Conservation (phyloP, 2,113 vertebrate species). For the Lasiurus borealis region DNA sequence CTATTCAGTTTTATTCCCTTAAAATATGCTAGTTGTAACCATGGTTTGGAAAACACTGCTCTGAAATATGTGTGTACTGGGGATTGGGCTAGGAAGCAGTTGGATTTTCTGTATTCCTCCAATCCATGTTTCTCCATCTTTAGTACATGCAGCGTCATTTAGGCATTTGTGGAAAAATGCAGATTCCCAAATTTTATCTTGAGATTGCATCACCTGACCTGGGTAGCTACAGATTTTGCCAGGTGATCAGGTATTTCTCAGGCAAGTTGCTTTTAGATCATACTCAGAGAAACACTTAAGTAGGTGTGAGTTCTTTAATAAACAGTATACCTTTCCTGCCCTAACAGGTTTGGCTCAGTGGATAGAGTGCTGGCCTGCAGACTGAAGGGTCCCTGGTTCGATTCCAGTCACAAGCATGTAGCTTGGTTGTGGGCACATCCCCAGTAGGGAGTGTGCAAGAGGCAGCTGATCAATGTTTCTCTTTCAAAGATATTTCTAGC, state of each 20-base stretch:
- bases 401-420: too few species aligned
- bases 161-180: background rate
- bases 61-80: background rate
- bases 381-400: too few species aligned
- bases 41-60: background rate
- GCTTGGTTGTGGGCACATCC: too few species aligned
- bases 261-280: background rate
- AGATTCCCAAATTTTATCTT: background rate
- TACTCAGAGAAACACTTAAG: background rate
- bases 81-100: fast-evolving
- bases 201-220: background rate
- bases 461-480: too few species aligned
- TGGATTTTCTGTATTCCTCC: background rate
- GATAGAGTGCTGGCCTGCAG: too few species aligned
- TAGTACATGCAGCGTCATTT: too few species aligned
- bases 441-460: too few species aligned
- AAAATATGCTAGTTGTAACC: too few species aligned
- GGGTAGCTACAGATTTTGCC: background rate
- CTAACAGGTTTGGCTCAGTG: too few species aligned
- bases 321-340: too few species aligned
- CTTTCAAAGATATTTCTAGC: too few species aligned
- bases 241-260: background rate
- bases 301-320: background rate
- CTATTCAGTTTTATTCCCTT: background rate
- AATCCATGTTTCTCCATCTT: background rate